Evolutionary conservation across 2,797 vertebrate species (phyloP).

Genomic region (Sus cebifrons): DNA sequence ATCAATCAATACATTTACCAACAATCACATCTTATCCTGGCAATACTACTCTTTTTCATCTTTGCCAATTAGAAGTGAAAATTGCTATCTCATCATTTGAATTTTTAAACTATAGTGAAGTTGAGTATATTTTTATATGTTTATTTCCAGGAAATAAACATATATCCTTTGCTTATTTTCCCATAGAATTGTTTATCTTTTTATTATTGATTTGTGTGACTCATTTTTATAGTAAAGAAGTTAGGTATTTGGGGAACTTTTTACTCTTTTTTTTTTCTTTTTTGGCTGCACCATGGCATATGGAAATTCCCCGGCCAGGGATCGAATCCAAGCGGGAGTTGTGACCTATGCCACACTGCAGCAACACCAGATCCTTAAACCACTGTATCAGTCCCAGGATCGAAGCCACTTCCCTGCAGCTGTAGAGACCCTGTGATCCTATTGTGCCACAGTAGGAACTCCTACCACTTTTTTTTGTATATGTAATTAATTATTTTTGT

Average conservation of each 20-base stretch:
- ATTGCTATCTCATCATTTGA: constrained; percentile 44
- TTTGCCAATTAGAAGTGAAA: constrained; percentile 64
- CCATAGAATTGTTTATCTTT: neutral
- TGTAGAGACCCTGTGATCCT: no score
- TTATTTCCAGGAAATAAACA: neutral
- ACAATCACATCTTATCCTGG: constrained; percentile 2
- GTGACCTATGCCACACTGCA: no score
- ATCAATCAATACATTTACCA: neutral
- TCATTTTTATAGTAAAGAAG: constrained; percentile 59
- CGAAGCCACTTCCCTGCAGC: no score
- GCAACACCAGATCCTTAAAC: no score
- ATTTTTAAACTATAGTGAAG: constrained; percentile 48
- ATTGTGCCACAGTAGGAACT: no score
- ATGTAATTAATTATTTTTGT: constrained; percentile 53
- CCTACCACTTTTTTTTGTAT: neutral
- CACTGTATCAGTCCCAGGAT: no score
- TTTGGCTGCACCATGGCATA: no score
- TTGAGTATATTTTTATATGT: constrained; percentile 50
- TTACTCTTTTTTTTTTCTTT: no score
- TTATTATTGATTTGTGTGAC: constrained; percentile 37
- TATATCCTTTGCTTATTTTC: neutral
- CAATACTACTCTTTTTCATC: constrained; percentile 24
- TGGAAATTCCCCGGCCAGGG: no score
- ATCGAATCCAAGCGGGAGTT: no score
- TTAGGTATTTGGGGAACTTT: neutral